phyloP scores from a whole-genome alignment of 2,797 vertebrate species.

The Falco peregrinus region DNA sequence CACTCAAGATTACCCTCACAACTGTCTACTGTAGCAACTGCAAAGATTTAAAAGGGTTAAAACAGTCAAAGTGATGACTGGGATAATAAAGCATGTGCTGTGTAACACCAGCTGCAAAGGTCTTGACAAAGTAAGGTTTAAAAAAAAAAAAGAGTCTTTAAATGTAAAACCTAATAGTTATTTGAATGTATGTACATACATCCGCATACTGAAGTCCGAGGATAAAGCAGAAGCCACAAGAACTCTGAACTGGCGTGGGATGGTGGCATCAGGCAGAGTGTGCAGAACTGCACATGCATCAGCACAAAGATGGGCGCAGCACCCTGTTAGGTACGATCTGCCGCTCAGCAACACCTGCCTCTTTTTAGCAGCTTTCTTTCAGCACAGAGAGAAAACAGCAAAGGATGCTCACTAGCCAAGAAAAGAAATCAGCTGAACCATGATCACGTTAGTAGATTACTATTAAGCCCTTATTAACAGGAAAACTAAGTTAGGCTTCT shows the following conservation, averaged over 20 bases:
- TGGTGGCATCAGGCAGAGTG: not conserved
- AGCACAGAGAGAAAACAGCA: fast-evolving
- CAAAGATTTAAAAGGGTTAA: not conserved
- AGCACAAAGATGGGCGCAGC: not conserved
- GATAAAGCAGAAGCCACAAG: not conserved
- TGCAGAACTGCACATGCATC: not conserved
- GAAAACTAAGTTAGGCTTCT: not conserved
- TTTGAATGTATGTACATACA: fast-evolving
- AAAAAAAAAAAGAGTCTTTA: not conserved
- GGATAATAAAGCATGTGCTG: not conserved
- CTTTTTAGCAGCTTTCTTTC: not conserved
- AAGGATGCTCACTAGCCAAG: not conserved
- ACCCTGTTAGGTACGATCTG: fast-evolving
- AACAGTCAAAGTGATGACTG: not conserved
- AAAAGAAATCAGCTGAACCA: not conserved
- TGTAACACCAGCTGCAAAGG: not conserved
- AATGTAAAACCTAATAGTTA: not conserved
- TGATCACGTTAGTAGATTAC: fast-evolving
- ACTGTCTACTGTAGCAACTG: not conserved
- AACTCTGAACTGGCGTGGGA: not conserved
- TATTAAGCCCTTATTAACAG: not conserved
- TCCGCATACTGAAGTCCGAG: not conserved
- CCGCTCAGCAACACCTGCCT: not conserved
- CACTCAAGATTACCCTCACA: not conserved
- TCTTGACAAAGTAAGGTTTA: not conserved